Evolutionary conservation across 2,113 vertebrate species (phyloP).

Genomic region (Ictalurus punctatus): DNA sequence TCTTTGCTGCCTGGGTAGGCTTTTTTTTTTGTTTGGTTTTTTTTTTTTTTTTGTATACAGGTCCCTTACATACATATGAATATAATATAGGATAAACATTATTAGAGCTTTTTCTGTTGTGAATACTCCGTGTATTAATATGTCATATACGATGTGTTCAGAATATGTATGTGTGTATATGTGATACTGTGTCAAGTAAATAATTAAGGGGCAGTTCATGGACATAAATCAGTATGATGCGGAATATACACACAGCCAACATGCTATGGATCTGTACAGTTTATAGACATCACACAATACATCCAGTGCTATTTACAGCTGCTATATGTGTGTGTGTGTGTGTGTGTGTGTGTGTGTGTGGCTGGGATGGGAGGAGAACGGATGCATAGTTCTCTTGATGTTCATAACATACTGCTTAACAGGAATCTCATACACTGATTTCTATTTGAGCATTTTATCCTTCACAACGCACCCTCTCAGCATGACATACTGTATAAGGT

Average conservation of each 20-base stretch:
- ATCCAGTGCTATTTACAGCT: conserved; percentile 52
- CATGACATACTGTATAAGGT: conserved; percentile 29
- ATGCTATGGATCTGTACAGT: conserved; percentile 49
- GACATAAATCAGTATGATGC: conserved; percentile 41
- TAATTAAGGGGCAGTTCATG: background rate
- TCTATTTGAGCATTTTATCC: conserved; percentile 48
- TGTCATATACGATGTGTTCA: background rate
- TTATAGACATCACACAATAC: conserved; percentile 61
- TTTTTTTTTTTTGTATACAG: background rate
- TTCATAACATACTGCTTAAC: conserved; percentile 53
- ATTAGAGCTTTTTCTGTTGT: background rate
- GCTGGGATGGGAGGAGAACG: conserved; percentile 39
- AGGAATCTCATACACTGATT: conserved; percentile 50
- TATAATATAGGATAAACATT: background rate
- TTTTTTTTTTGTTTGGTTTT: conserved; percentile 32
- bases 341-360: conserved; percentile 57
- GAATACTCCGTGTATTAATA: background rate
- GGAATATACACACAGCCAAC: conserved; percentile 43
- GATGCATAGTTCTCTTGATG: conserved; percentile 52
- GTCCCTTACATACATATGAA: background rate
- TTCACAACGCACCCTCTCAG: conserved; percentile 41
- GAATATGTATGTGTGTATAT: background rate
- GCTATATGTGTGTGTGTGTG: conserved; percentile 47
- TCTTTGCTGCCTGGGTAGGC: conserved; percentile 54
- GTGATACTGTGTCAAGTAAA: background rate